Evolutionary conservation across 2,888 invertebrate genomes (phyloP).

Genomic region (Yponomeuta cagnagella): DNA sequence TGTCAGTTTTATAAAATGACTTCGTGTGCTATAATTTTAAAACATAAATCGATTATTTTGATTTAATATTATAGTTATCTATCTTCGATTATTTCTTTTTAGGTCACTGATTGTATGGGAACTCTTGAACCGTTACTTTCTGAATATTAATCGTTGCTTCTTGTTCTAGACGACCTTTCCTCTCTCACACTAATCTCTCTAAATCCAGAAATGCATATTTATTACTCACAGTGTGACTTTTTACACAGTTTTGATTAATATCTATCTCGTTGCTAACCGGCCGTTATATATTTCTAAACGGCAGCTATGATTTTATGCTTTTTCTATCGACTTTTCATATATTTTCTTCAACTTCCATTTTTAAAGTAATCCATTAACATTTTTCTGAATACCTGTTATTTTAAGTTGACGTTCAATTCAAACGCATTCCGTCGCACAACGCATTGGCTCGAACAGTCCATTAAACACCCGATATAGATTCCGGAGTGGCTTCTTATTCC

Average conservation of each 20-base stretch:
- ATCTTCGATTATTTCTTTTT: background rate
- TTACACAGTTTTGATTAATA: background rate
- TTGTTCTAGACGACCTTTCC: background rate
- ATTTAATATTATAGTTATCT: background rate
- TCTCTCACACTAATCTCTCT: background rate
- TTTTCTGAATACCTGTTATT: background rate
- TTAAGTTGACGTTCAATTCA: background rate
- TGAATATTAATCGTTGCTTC: background rate
- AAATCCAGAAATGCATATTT: background rate
- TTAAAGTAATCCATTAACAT: background rate
- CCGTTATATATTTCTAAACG: background rate
- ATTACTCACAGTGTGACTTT: background rate
- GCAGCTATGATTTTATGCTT: background rate
- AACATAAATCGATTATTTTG: too few relatives aligned
- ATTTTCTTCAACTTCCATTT: background rate
- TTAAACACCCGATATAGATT: conserved; percentile 1
- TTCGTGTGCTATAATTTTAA: too few relatives aligned
- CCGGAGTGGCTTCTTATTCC: background rate
- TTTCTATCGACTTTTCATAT: background rate
- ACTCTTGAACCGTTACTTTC: background rate
- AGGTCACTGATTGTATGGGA: background rate
- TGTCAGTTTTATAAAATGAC: too few relatives aligned
- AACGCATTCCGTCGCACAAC: background rate
- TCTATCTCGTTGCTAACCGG: background rate
- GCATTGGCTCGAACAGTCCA: background rate